phyloP scores from a whole-genome alignment of 2,888 invertebrate species.

The Phalera bucephala region DNA sequence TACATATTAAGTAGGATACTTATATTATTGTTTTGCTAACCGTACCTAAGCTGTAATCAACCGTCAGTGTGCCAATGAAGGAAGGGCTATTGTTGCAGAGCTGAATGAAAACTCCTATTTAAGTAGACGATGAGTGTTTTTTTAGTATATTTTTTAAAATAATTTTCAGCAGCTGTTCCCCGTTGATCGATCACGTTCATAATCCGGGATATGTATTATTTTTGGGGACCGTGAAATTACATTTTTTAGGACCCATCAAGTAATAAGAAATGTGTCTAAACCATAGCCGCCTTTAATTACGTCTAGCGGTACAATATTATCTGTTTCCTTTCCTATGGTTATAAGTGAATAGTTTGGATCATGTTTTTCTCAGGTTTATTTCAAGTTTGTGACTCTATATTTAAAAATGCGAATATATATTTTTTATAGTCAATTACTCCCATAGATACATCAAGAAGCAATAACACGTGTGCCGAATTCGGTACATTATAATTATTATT shows the following conservation, averaged over 20 bases:
- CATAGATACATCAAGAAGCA: no score
- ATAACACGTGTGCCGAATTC: no score
- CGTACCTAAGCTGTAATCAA: slow-evolving; percentile 70
- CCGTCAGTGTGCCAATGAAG: slow-evolving; percentile 81
- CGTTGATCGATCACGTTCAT: slow-evolving; percentile 70
- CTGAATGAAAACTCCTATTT: slow-evolving; percentile 82
- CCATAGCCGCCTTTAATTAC: no score
- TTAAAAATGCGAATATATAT: no score
- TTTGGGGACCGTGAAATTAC: slow-evolving; percentile 72
- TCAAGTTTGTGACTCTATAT: no score
- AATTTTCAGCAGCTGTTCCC: slow-evolving; percentile 79
- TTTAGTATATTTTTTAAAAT: slow-evolving; percentile 67
- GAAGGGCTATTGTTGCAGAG: slow-evolving; percentile 77
- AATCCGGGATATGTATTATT: slow-evolving; percentile 53
- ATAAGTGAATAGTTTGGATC: no score
- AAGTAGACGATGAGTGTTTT: slow-evolving; percentile 70
- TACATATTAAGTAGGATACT: neutral
- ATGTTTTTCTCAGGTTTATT: no score
- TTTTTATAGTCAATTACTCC: no score
- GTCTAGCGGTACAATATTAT: no score
- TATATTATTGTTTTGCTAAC: slow-evolving; percentile 43
- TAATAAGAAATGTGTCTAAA: neutral
- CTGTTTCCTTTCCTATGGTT: no score
- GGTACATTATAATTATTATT: no score
- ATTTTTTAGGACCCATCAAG: slow-evolving; percentile 28